Conservation (phyloP, 2,113 vertebrate genomes). For the Chunga burmeisteri region DNA sequence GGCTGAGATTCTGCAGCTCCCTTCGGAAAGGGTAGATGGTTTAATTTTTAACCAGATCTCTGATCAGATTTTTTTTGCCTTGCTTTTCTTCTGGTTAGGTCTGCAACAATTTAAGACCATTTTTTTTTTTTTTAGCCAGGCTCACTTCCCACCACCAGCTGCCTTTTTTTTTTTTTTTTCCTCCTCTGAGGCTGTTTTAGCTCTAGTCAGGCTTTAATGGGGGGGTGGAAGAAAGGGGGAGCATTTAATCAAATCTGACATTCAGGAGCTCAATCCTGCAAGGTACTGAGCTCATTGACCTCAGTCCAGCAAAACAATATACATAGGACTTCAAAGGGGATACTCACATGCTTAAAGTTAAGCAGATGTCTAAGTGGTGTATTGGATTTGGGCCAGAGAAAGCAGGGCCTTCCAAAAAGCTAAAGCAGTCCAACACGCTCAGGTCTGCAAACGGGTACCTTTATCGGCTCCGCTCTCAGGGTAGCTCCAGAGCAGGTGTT, state of each 20-base stretch:
- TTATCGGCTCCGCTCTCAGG: background rate
- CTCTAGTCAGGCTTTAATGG: conserved; percentile 27
- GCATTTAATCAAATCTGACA: conserved; percentile 64
- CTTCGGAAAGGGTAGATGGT: background rate
- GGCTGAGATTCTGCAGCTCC: background rate
- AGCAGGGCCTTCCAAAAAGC: conserved; percentile 36
- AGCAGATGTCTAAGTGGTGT: conserved; percentile 60
- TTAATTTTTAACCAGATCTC: background rate
- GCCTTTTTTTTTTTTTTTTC: background rate
- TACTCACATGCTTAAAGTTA: conserved; percentile 67
- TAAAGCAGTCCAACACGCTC: background rate
- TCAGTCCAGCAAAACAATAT: conserved; percentile 54
- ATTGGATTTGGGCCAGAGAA: conserved; percentile 51
- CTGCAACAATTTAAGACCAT: conserved; percentile 32
- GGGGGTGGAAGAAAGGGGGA: background rate
- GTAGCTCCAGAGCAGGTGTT: conserved; percentile 38
- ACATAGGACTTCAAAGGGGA: conserved; percentile 62
- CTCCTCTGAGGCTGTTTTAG: background rate
- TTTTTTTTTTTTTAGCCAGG: no score
- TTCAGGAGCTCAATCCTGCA: conserved; percentile 63
- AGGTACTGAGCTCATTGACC: conserved; percentile 65
- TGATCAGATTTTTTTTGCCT: background rate
- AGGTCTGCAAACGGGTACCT: conserved; percentile 27
- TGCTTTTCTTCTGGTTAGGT: conserved; percentile 8
- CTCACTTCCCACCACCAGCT: conserved; percentile 19